Evolutionary conservation across 2,888 invertebrate species (phyloP), one percentile per base, ranked within the genome.

Genomic region (Drosophila suboccidentalis): DNA sequence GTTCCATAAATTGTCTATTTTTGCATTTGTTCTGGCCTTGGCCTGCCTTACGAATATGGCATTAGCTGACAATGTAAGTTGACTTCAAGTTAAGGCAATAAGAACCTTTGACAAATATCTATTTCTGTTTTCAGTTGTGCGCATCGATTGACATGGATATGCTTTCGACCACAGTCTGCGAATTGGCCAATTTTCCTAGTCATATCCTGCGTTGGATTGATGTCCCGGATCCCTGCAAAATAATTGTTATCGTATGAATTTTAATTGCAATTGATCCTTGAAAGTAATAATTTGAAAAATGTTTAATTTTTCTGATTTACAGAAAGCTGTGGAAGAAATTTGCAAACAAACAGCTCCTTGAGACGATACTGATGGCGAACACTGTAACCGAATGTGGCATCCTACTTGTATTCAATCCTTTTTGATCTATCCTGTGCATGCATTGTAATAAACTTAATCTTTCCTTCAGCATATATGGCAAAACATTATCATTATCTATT

Each of bases 361-460:
- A 73, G 17, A 29, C 13, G 19, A 32, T 43, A 43, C 19, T 43
- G 34, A 19, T 43, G 54, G 54, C 41, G 32, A 19, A 19, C 32
- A 54, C 41, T 43, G 41, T 43, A 54, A 41, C 17, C 29, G 34
- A 43, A 9, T 29, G 19, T 10, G 32, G n/a, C 19, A 19, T n/a
- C 34, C 34, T 11, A 41, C 10, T 32, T 22, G 10, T 32, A 34
- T 53, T 13, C 4, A 17, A 44, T 17, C 22, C 22, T 17, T 36
- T 26, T 61, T 44, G 44, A 34, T 54, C 55, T 57, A 11, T 44
- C 22, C 34, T 26, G 13, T 26, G 46, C 38, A 41, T 17, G 65
- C 39, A 19, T 19, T 41, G 13, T 36, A 58, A 77, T 63, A 53
- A 62, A 62, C 55, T 62, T 46, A 32, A 60, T 34, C 17, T 11